Evolutionary conservation across 2,888 invertebrate species (phyloP).

Genomic region (Plebejus melissa): DNA sequence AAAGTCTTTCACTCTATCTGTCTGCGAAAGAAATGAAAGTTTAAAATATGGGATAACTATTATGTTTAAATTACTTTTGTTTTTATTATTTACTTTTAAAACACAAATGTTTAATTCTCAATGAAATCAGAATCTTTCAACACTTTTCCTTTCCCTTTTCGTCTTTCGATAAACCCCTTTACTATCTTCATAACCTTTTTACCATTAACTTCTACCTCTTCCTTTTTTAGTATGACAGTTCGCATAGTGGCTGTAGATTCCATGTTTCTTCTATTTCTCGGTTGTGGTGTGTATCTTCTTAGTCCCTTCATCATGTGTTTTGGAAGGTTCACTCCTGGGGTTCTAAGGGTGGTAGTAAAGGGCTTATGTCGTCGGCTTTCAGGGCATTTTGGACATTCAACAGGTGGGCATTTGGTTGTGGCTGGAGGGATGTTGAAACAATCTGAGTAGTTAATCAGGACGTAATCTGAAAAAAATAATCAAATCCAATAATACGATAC

Average conservation of each 20-base stretch:
- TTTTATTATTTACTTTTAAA: background rate
- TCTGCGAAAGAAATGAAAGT: no score
- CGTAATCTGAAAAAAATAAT: conserved; percentile 45
- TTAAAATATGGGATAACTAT: no score
- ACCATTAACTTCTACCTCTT: conserved; percentile 45
- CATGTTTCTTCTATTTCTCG: conserved; percentile 32
- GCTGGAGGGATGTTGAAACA: conserved; percentile 45
- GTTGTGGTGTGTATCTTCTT: conserved; percentile 43
- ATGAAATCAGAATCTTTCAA: conserved; percentile 44
- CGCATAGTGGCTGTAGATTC: conserved; percentile 26
- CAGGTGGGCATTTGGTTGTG: conserved; percentile 42
- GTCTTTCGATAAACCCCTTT: conserved; percentile 40
- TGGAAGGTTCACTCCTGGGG: conserved; percentile 37
- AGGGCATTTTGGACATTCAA: conserved; percentile 38
- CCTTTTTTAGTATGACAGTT: conserved; percentile 42
- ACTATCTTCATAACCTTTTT: conserved; percentile 45
- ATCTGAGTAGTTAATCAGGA: conserved; percentile 46
- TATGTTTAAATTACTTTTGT: no score
- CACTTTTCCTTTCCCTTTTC: conserved; percentile 26
- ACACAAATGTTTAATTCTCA: conserved; percentile 33
- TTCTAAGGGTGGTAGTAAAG: conserved; percentile 18
- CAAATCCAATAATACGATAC: no score
- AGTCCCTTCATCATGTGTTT: conserved; percentile 43
- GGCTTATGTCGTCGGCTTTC: conserved; percentile 40
- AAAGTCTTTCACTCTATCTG: no score